phyloP scores from a whole-genome alignment of 2,888 invertebrate species.

The Catocala nupta region DNA sequence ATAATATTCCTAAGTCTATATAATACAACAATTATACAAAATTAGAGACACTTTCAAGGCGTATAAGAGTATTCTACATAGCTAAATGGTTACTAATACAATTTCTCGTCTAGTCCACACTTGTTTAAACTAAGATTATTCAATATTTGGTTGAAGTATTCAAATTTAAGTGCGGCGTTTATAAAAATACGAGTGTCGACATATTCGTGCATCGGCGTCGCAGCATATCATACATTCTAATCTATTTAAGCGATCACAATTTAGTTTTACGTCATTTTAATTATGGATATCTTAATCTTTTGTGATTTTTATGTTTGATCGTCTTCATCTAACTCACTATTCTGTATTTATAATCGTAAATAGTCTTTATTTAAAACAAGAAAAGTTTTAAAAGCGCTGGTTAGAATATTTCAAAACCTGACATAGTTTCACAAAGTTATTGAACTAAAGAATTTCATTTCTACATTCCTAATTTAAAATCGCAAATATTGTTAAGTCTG shows the following conservation, averaged over 20 bases:
- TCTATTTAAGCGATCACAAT: conserved; percentile 44
- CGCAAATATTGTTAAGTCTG: conserved; percentile 19
- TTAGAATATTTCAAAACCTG: conserved; percentile 15
- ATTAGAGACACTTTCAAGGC: conserved; percentile 4
- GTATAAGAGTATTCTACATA: conserved; percentile 7
- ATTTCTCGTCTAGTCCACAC: conserved; percentile 18
- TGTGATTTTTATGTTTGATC: conserved; percentile 2
- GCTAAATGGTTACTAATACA: conserved; percentile 19
- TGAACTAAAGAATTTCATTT: conserved; percentile 21
- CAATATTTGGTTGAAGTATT: conserved; percentile 21
- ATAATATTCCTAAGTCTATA: no score
- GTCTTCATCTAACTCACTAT: no score
- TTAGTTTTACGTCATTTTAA: no score
- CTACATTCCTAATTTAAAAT: conserved; percentile 17
- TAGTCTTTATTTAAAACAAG: conserved; percentile 22
- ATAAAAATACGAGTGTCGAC: conserved; percentile 9
- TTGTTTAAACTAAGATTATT: conserved; percentile 25
- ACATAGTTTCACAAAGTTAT: conserved; percentile 34
- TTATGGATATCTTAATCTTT: neutral
- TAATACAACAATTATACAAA: neutral
- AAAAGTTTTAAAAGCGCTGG: conserved; percentile 1
- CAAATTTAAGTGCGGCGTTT: conserved; percentile 10
- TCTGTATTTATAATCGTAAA: no score
- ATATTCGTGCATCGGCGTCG: conserved; percentile 23
- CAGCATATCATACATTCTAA: conserved; percentile 34